Base-by-base conservation (phyloP, 2,888 invertebrate species). In the Pristionchus mayeri region DNA sequence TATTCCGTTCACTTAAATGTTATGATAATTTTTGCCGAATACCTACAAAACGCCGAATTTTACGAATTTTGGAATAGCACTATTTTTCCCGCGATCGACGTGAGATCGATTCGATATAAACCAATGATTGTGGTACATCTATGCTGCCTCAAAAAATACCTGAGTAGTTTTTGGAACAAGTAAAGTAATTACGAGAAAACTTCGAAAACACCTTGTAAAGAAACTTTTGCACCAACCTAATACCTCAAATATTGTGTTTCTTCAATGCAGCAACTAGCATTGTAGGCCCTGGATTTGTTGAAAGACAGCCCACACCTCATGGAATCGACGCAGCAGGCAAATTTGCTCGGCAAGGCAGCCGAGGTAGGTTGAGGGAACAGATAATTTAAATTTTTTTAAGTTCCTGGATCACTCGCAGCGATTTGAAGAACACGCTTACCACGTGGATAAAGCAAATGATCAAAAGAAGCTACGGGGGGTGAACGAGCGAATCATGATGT, bases 401-500 rank as follows among this genome's bases (percentile, higher is more conserved):
- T 52, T 52, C n/a, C 50, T 52, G n/a, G 11, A 30, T 27, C n/a
- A 18, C 0, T 50, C 78, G 18, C 50, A 44, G 11, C n/a, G 11
- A 11, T 78, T 78, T 7, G 7, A 27, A 16, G 30, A 30, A 1
- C 78, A 78, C 13, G 27, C 34, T 9, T 13, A 11, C 11, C 4
- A 37, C 9, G 40, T 80, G 54, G 16, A 30, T n/a, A 21, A 27
- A 9, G 88, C 90, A 13, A 88, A 87, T 52, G 90, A 89, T 78
- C 71, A 86, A 11, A 86, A 87, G 48, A 84, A 87, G 60, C 84
- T 89, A 2, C 85, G 86, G 30, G 88, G 85, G 0, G 85, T 89
- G 1, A 90, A 90, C 82, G 89, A 90, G 67, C 84, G 90, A 82
- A 54, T 88, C 13, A 90, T 89, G 80, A 86, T 87, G 90, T 90